Percentiles rank a stretch among this genome's conserved stretches.
phyloP scores from a whole-genome alignment of 1,140 invertebrate genomes.

The Drosophila busckii region DNA sequence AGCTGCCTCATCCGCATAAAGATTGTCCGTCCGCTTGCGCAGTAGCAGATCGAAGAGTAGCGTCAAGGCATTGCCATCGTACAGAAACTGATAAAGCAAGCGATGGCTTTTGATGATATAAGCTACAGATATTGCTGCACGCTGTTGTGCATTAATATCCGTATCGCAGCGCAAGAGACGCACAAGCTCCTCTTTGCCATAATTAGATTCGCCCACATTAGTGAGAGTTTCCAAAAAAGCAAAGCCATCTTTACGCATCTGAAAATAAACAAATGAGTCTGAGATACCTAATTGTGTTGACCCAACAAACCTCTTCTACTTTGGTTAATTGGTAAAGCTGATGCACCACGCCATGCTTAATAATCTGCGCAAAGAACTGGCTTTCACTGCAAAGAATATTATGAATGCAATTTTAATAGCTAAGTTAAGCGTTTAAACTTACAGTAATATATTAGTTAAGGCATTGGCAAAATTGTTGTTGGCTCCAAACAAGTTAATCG shows the following conservation, averaged over 20 bases:
- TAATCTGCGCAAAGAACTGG: conserved; percentile 75
- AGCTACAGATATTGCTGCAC: conserved; percentile 68
- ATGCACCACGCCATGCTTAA: conserved; percentile 73
- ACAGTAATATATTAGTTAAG: conserved; percentile 74
- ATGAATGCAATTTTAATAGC: not conserved
- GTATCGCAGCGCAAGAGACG: conserved; percentile 56
- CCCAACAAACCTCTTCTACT: conserved; percentile 47
- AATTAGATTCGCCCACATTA: conserved; percentile 75
- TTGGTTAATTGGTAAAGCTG: conserved; percentile 71
- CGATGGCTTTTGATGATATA: conserved; percentile 71
- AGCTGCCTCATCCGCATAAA: conserved; percentile 64
- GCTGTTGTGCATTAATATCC: conserved; percentile 59
- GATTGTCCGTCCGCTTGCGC: conserved; percentile 50
- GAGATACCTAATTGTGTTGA: not conserved
- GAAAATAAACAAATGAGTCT: not conserved
- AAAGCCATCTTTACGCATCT: conserved; percentile 68
- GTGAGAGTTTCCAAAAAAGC: conserved; percentile 69
- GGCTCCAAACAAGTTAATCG: conserved; percentile 65
- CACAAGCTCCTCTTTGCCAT: conserved; percentile 72
- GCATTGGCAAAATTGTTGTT: conserved; percentile 70
- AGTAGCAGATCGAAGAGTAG: conserved; percentile 65
- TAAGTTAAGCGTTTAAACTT: conserved; percentile 15
- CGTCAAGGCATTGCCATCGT: conserved; percentile 64
- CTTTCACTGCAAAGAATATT: conserved; percentile 50
- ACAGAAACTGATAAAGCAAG: conserved; percentile 68